A percentile compares a stretch with the other conserved stretches of the same genome.
phyloP scores from a whole-genome alignment of 2,797 vertebrate genomes.

The Sphenopsis melanotis region DNA sequence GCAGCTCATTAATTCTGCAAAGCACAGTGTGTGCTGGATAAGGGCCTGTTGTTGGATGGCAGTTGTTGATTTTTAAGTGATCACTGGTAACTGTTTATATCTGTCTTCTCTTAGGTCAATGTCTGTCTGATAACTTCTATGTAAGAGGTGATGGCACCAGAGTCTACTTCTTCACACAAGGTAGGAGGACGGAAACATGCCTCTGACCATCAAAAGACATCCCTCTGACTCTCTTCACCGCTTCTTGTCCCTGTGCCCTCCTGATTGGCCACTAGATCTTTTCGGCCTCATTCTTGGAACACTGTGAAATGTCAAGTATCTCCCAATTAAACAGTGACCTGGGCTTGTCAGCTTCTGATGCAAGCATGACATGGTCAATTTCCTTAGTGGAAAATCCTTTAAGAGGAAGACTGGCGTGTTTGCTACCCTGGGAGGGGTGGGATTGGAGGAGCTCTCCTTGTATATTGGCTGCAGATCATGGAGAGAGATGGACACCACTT shows the following conservation, averaged over 20 bases:
- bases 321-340: not conserved
- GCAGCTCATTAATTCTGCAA: not conserved
- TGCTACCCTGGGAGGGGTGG: not conserved
- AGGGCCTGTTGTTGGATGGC: not conserved
- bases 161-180: constrained; percentile 98
- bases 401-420: not conserved
- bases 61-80: constrained; percentile 4
- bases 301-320: not conserved
- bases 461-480: not conserved
- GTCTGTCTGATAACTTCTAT: constrained; percentile 95
- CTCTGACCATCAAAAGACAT: not conserved
- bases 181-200: constrained; percentile 66
- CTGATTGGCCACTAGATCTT: not conserved
- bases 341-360: not conserved
- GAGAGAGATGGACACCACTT: not conserved
- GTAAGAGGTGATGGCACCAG: constrained; percentile 95
- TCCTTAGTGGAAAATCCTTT: not conserved
- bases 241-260: not conserved
- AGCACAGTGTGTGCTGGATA: not conserved
- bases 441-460: not conserved
- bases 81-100: not conserved
- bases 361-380: not conserved
- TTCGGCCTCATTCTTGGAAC: not conserved
- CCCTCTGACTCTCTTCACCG: not conserved
- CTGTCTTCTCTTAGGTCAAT: constrained; percentile 80